Conservation (phyloP, 2,113 vertebrate species). For the Phrynosoma blainvillii region DNA sequence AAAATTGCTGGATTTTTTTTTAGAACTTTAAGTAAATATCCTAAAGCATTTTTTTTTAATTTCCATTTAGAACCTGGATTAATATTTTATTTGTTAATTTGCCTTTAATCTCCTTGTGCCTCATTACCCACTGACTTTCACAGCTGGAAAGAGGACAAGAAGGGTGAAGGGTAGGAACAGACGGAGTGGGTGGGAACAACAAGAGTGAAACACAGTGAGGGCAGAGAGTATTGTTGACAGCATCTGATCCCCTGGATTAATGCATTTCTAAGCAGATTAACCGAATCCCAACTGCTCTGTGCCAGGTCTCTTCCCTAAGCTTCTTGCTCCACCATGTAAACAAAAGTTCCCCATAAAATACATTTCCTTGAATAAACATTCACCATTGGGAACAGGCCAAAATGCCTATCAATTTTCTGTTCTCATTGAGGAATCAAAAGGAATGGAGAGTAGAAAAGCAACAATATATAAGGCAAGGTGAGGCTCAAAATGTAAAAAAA, state of each 20-base stretch:
- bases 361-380: conserved; percentile 54
- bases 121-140: conserved; percentile 60
- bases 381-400: conserved; percentile 10
- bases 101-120: conserved; percentile 63
- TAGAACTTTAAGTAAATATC: conserved; percentile 50
- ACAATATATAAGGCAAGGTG: background rate
- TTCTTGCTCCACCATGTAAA: conserved; percentile 63
- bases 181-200: conserved; percentile 46
- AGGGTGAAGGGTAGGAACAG: conserved; percentile 44
- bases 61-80: conserved; percentile 65
- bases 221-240: conserved; percentile 70
- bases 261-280: conserved; percentile 83
- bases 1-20: conserved; percentile 22
- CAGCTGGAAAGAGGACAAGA: conserved; percentile 48
- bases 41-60: conserved; percentile 56
- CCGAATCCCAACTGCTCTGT: conserved; percentile 78
- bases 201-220: conserved; percentile 57
- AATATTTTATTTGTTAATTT: conserved; percentile 71
- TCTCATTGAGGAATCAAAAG: background rate
- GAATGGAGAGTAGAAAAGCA: background rate
- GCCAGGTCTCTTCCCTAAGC: conserved; percentile 77
- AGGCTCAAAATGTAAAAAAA: background rate
- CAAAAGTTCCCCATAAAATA: conserved; percentile 53
- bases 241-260: conserved; percentile 75
- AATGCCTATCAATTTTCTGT: conserved; percentile 3